These are phyloP conservation scores for Sebastes nivosus DNA, from an alignment of 2,797 vertebrate species.

Conservation along the genomic window DNA sequence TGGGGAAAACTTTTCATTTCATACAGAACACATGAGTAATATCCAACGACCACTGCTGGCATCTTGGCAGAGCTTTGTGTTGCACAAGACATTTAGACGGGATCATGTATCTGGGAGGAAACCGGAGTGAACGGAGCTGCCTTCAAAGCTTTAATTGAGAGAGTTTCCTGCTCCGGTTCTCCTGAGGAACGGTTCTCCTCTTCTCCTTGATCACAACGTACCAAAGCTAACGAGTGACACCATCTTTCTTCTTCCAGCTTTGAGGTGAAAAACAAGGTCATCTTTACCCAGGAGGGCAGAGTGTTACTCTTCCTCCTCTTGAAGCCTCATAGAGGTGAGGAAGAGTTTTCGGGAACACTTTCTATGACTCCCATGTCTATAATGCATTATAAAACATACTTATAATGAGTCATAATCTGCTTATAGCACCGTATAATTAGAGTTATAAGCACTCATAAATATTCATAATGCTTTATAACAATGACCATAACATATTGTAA, in stretches of 20 bases:
- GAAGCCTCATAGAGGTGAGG: constrained; percentile 8
- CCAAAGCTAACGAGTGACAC: constrained; percentile 36
- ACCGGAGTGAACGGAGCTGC: constrained; percentile 20
- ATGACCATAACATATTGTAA: no score
- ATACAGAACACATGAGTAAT: constrained; percentile 51
- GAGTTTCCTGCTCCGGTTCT: constrained; percentile 23
- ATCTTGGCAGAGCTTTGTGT: constrained; percentile 24
- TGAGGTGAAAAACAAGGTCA: constrained; percentile 62
- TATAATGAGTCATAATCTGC: no score
- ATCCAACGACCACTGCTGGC: neutral
- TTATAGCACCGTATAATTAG: no score
- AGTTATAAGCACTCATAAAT: no score
- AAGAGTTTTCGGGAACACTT: neutral
- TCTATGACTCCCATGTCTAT: no score
- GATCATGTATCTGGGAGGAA: constrained; percentile 8
- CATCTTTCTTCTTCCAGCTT: constrained; percentile 49
- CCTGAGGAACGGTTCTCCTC: constrained; percentile 22
- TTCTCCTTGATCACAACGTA: constrained; percentile 54
- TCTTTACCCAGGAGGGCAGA: constrained; percentile 39
- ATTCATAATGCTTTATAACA: no score
- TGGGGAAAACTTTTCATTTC: constrained; percentile 26
- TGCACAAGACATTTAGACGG: constrained; percentile 47
- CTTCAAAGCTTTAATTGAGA: constrained; percentile 48
- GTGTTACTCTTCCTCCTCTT: neutral
- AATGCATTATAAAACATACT: no score